A percentile compares a stretch with the other conserved stretches of the same genome.
Evolutionary conservation across 2,888 invertebrate genomes (phyloP).

Genomic region (Yponomeuta plumbellus): DNA sequence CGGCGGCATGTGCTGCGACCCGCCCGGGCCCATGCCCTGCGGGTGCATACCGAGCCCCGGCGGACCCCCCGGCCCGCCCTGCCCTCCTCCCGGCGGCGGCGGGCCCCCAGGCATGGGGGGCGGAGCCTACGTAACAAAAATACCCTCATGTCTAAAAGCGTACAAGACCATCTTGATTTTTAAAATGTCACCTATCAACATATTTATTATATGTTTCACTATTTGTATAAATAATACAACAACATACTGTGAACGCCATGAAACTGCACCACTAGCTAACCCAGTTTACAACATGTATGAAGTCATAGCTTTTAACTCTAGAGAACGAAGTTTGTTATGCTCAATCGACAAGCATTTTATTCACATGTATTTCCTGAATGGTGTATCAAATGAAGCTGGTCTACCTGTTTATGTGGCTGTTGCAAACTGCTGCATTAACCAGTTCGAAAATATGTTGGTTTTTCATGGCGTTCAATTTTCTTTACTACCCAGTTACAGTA

Average conservation of each 20-base stretch:
- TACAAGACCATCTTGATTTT: background rate
- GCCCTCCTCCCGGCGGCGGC: slow-evolving; percentile 51
- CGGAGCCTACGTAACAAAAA: slow-evolving; percentile 38
- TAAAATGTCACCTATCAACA: background rate
- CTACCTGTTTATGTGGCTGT: slow-evolving; percentile 52
- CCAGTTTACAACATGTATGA: slow-evolving; percentile 38
- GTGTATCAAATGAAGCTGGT: slow-evolving; percentile 56
- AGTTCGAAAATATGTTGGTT: slow-evolving; percentile 41
- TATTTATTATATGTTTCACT: background rate
- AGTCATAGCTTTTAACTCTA: slow-evolving; percentile 50
- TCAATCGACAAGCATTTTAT: slow-evolving; percentile 26
- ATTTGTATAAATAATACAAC: background rate
- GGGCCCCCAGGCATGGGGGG: slow-evolving; percentile 56
- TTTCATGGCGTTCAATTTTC: slow-evolving; percentile 43
- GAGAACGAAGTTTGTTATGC: slow-evolving; percentile 48
- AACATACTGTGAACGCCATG: background rate
- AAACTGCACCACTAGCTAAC: background rate
- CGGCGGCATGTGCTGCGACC: slow-evolving; percentile 20
- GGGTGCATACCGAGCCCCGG: slow-evolving; percentile 60
- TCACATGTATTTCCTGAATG: slow-evolving; percentile 46
- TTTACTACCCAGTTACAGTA: background rate
- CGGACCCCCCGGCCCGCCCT: slow-evolving; percentile 37
- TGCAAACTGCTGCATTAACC: slow-evolving; percentile 26
- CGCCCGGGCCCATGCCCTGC: slow-evolving; percentile 32
- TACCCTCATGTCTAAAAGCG: slow-evolving; percentile 9